Evolutionary conservation across 2,797 vertebrate genomes (phyloP), one percentile per base, ranked within the genome.

Genomic region (Diplodus sargus): DNA sequence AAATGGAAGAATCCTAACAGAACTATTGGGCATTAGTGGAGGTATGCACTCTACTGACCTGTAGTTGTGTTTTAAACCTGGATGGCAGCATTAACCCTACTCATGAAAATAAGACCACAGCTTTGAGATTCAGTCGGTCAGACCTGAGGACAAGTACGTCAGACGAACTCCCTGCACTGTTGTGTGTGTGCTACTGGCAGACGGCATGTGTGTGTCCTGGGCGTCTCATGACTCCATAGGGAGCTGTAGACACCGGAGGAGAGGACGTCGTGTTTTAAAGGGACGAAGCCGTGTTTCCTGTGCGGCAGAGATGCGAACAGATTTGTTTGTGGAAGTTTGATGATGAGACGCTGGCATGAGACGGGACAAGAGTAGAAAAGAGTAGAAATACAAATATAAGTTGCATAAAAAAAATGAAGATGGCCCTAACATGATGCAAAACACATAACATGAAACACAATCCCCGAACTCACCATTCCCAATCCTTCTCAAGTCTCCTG

Each of bases 241-340:
- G 14, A 70, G 48, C 54, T 30, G 42, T 22, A 9, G 23, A 25
- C 61, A 20, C 45, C 23, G n/a, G 30, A 53, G n/a, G 18, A 16
- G 30, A 53, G n/a, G 18, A 16, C 49, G 6, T 0, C 5, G 45
- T 5, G 48, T 60, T 64, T 14, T 57, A 42, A 56, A 62, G 30
- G 25, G 70, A n/a, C n/a, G 14, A 39, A 0, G 1, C 16, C 3
- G n/a, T 17, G 39, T 45, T 47, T 70, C 30, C 30, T n/a, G 48
- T 51, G 11, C n/a, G n/a, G 23, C 22, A 2, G 30, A 28, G 34
- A 70, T 60, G 62, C 54, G 62, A 58, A 64, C 23, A 3, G 54
- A n/a, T 42, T 34, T 66, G 53, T 47, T 22, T 34, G 59, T 59
- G 25, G 28, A 57, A 61, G 67, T 69, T 42, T 63, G 59, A 71